Evolutionary conservation across 2,113 vertebrate species (phyloP), one percentile per base, ranked within the genome.

Genomic region (Guaruba guarouba): DNA sequence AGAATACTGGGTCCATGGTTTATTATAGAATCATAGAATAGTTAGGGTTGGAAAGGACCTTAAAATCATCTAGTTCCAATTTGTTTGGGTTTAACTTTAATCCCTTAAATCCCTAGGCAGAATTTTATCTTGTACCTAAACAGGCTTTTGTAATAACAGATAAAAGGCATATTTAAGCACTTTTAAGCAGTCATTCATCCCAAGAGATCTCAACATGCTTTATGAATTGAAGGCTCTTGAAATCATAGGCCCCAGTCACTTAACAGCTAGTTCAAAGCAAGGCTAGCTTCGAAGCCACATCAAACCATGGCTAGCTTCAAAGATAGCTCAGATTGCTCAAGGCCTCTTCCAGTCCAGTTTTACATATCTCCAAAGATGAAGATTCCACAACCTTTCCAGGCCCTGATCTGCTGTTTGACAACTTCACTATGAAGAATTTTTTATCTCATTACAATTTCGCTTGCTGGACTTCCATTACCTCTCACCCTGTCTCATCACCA

Each of bases 201-300:
- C 41, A 46, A 39, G 23, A 35, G 43, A 90, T 29, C 52, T 55
- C 76, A 64, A 80, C 78, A 54, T 14, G 24, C 46, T 82, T 92
- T 61, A 57, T 73, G 48, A 85, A 83, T 39, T 22, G 49, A 90
- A 86, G 44, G 35, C 55, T 74, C 51, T 18, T 93, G 68, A 86
- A 88, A 81, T 81, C 39, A 81, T 24, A 78, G 44, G 39, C 31
- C 37, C n/a, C 11, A 35, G 33, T 64, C 55, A 37, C 49, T 86
- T 75, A 20, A 71, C 27, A 51, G 61, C 55, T 67, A 74, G 31
- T 88, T 96, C 86, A 96, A 95, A 93, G 87, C 77, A 86, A 68
- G 75, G 27, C 5, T 1, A n/a, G 64, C 74, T 90, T 90, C 70
- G 80, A 76, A 90, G 89, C 8, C 49, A 82, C 52, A 73, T 87